These are phyloP conservation scores for Neodon shergylaensis DNA, from an alignment of 2,113 vertebrate species.

Conservation along the genomic window DNA sequence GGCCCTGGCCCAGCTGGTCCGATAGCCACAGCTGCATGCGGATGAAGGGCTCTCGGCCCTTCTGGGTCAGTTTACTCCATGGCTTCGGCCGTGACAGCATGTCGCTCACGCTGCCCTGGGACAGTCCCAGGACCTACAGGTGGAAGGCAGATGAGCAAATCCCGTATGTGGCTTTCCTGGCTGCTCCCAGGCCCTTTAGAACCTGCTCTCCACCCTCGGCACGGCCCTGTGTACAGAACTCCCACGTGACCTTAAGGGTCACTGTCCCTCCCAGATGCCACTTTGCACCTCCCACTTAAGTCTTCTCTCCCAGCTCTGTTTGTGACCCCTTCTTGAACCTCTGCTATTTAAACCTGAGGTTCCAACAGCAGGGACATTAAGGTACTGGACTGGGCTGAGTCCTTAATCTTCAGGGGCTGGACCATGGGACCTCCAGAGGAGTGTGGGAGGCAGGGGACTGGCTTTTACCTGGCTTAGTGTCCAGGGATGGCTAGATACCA, in stretches of 20 bases:
- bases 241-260: neutral
- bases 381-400: neutral
- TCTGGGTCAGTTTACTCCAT: slow-evolving; percentile 99
- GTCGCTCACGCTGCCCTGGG: slow-evolving; percentile 98
- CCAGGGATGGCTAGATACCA: neutral
- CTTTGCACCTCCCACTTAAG: neutral
- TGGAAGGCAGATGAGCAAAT: neutral
- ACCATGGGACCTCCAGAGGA: neutral
- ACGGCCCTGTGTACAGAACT: neutral
- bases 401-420: neutral
- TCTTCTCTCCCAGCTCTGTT: neutral
- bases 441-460: too few species aligned
- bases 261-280: neutral
- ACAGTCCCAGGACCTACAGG: slow-evolving; percentile 94
- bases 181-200: neutral
- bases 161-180: neutral
- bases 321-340: neutral
- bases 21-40: slow-evolving; percentile 99
- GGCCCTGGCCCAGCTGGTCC: slow-evolving; percentile 95
- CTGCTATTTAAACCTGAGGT: neutral
- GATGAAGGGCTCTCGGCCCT: slow-evolving; percentile 98
- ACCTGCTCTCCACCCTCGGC: neutral
- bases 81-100: slow-evolving; percentile 98
- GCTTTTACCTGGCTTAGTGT: neutral
- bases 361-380: neutral